Conservation (phyloP, 2,797 vertebrate species). For the Morelia viridis region DNA sequence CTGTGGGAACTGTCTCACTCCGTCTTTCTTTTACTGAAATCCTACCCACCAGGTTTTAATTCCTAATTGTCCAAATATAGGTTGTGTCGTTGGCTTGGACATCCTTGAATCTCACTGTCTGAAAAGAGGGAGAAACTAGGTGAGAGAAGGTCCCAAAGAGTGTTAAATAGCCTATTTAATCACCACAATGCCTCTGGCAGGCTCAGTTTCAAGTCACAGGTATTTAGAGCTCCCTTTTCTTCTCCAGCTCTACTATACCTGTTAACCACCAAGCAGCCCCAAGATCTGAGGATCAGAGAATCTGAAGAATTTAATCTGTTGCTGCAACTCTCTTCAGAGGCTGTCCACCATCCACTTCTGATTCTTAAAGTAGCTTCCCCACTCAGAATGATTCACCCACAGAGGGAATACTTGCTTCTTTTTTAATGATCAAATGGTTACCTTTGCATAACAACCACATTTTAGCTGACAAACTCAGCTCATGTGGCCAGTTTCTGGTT, state of each 20-base stretch:
- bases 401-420: neutral
- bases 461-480: neutral
- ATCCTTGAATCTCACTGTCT: slow-evolving; percentile 37
- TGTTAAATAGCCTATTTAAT: slow-evolving; percentile 59
- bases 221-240: slow-evolving; percentile 59
- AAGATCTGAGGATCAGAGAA: neutral
- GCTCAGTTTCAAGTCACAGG: slow-evolving; percentile 68
- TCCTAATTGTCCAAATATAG: neutral
- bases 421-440: neutral
- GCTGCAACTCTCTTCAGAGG: neutral
- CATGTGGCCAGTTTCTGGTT: neutral
- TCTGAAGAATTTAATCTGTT: slow-evolving; percentile 14
- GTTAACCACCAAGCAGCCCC: slow-evolving; percentile 5
- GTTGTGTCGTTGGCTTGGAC: neutral
- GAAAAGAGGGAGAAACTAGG: slow-evolving; percentile 18
- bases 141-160: slow-evolving; percentile 59
- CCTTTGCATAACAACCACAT: neutral
- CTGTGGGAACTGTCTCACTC: neutral
- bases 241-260: slow-evolving; percentile 30
- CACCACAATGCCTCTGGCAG: slow-evolving; percentile 54
- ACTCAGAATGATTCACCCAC: neutral
- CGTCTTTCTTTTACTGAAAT: neutral
- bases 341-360: neutral
- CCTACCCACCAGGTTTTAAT: neutral
- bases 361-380: neutral